Conservation (phyloP, 2,797 vertebrate species). For the Pipistrellus pipistrellus region DNA sequence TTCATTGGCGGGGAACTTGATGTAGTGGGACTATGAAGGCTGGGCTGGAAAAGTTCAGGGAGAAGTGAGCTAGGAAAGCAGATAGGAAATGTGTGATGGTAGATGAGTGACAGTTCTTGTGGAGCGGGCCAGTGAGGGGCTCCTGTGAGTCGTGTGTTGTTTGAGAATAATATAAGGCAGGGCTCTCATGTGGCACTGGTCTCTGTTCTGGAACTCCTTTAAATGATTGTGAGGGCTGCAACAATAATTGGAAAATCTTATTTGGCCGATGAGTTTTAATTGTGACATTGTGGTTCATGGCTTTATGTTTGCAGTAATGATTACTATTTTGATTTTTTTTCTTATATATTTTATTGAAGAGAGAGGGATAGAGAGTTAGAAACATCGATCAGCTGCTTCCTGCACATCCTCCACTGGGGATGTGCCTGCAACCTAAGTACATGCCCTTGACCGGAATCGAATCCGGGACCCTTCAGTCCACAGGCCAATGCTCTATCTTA, state of each 20-base stretch:
- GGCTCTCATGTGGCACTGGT: background rate
- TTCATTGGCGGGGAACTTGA: background rate
- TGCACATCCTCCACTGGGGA: too few relatives aligned
- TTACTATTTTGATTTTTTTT: background rate
- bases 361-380: too few relatives aligned
- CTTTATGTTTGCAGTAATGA: background rate
- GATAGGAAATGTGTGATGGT: background rate
- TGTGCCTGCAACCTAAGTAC: too few relatives aligned
- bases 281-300: background rate
- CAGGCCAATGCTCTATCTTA: too few relatives aligned
- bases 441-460: too few relatives aligned
- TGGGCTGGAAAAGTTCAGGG: background rate
- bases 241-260: background rate
- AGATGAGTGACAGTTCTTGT: background rate
- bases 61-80: background rate
- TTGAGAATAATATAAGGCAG: background rate
- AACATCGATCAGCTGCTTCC: too few relatives aligned
- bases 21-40: background rate
- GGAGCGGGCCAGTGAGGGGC: background rate
- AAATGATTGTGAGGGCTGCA: background rate
- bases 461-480: too few relatives aligned
- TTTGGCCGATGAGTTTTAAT: background rate
- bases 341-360: too few relatives aligned
- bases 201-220: background rate
- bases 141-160: background rate